Conservation (phyloP, 2,797 vertebrate genomes). For the Neostethus bicornis region DNA sequence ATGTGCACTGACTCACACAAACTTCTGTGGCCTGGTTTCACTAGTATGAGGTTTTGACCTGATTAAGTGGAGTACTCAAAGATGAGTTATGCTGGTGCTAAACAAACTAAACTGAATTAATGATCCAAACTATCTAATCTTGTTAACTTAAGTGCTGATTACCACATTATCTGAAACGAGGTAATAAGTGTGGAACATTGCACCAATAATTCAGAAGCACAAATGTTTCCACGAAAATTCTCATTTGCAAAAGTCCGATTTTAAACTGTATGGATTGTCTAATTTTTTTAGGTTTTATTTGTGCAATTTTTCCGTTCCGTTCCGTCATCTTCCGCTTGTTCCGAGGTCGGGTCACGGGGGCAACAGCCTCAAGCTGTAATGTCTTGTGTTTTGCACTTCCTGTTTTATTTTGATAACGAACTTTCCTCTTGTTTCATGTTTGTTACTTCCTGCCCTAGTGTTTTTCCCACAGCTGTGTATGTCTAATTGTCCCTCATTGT, state of each 20-base stretch:
- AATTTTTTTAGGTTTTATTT: not conserved
- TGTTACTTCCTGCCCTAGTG: too few species aligned
- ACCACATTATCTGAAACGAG: conserved; percentile 1
- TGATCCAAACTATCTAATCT: not conserved
- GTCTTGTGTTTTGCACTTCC: too few species aligned
- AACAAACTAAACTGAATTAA: not conserved
- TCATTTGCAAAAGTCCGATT: not conserved
- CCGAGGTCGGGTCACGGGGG: too few species aligned
- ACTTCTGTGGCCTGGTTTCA: not conserved
- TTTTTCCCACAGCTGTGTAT: too few species aligned
- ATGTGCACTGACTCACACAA: too few species aligned
- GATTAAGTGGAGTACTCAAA: not conserved
- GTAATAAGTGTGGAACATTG: not conserved
- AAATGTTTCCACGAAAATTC: not conserved
- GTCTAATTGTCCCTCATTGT: too few species aligned
- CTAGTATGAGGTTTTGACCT: not conserved
- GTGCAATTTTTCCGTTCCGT: too few species aligned
- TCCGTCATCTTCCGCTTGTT: too few species aligned
- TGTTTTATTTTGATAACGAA: too few species aligned
- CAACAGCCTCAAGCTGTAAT: too few species aligned
- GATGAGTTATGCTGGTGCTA: not conserved
- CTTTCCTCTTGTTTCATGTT: too few species aligned
- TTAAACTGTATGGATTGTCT: not conserved
- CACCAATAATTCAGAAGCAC: not conserved
- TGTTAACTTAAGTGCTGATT: not conserved